phyloP scores from a whole-genome alignment of 2,113 vertebrate species.

The Colossoma macropomum region DNA sequence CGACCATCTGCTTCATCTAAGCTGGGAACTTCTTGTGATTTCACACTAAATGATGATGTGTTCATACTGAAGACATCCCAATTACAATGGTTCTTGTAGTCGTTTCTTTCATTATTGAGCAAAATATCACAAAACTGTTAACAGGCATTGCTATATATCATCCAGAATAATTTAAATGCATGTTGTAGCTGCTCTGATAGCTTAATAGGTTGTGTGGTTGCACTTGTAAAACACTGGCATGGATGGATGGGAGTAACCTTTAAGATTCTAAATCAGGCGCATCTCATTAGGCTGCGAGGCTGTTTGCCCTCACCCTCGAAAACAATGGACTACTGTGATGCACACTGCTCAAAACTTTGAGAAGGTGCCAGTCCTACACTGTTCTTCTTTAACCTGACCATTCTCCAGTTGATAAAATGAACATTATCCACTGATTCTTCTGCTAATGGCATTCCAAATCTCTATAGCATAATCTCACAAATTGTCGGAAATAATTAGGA shows the following conservation, averaged over 20 bases:
- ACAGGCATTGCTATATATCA: slow-evolving; percentile 39
- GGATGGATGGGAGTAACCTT: slow-evolving; percentile 59
- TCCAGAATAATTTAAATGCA: slow-evolving; percentile 39
- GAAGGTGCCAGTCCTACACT: not conserved
- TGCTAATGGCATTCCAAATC: not conserved
- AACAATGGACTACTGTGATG: slow-evolving; percentile 2
- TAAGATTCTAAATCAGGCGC: slow-evolving; percentile 55
- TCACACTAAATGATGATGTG: slow-evolving; percentile 12
- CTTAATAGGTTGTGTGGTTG: slow-evolving; percentile 50
- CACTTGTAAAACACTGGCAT: slow-evolving; percentile 46
- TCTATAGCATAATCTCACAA: not conserved
- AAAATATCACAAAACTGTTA: not conserved
- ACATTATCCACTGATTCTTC: not conserved
- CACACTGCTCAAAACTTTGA: not conserved
- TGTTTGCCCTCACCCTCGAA: slow-evolving; percentile 41
- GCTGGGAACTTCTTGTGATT: slow-evolving; percentile 23
- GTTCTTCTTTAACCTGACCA: not conserved
- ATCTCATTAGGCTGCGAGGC: slow-evolving; percentile 47
- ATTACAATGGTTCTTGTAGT: not conserved
- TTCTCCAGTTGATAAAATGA: not conserved
- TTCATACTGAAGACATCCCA: not conserved
- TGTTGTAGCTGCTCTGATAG: slow-evolving; percentile 49
- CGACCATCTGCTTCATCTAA: slow-evolving; percentile 50
- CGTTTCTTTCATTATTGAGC: not conserved
- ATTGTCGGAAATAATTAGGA: not conserved